Base-by-base conservation (phyloP, 2,888 invertebrate species). In the Cecidostiba fungosa region DNA sequence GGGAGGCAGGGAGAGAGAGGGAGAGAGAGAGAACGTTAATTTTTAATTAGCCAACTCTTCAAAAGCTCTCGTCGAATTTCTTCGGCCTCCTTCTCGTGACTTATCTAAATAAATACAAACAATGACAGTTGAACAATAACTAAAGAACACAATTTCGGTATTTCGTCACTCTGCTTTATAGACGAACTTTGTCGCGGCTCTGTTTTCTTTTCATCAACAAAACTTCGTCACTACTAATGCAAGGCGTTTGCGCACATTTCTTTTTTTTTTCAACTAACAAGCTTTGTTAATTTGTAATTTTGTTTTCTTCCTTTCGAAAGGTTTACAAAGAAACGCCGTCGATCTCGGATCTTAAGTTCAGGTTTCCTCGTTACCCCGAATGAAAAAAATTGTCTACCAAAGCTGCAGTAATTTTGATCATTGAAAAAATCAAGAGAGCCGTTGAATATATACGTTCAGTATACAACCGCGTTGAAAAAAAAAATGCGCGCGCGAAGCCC, bases 141-240 rank as follows among this genome's bases (percentile, higher is more conserved):
- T 85, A 83, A 87, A 87, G 88, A 88, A 88, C 88, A 87, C 87
- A 87, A 83, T 83, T 54, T 86, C 86, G 87, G 85, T 86, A 84
- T 83, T 81, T 85, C 54, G 73, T 74, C 80, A 84, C 43, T 77
- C 77, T 59, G 36, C 26, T 82, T 72, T 81, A 74, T 23, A 76
- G 70, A 79, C 84, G 36, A 73, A 14, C 74, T 70, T 62, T n/a
- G 39, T 70, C 47, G 36, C 47, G 72, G 69, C 50, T 62, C 72
- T n/a, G 54, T 19, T 54, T 54, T 26, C 26, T 62, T 23, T 29
- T 29, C 29, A 26, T 26, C 26, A 8, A 14, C 29, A 29, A 66
- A 66, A 29, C 23, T 29, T 66, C 32, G 36, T 72, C 39, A 50
- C 47, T 54, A 12, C 26, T 26, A 47, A 43, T 62, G 36, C 62